Evolutionary conservation across 2,888 invertebrate species (phyloP).

Genomic region (Baccha elongata): DNA sequence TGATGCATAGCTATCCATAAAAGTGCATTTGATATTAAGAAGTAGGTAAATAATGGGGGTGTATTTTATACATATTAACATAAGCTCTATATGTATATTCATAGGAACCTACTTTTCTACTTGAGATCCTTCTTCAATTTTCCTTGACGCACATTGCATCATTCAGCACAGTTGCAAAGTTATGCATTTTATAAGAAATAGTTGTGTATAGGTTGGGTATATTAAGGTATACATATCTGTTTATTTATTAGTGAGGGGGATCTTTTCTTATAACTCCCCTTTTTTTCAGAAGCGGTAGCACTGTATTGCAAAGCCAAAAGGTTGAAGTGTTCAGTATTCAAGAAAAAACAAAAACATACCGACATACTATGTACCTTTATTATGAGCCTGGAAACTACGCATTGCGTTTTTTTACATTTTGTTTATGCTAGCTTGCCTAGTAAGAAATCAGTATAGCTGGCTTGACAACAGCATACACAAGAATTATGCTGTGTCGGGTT

Average conservation of each 20-base stretch:
- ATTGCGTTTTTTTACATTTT: conserved; percentile 46
- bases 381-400: conserved; percentile 56
- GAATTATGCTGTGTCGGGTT: conserved; percentile 59
- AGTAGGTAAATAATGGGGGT: not conserved
- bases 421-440: conserved; percentile 19
- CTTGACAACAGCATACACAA: conserved; percentile 64
- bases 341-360: conserved; percentile 35
- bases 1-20: conserved; percentile 31
- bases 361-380: not conserved
- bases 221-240: conserved; percentile 1
- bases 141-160: conserved; percentile 62
- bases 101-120: conserved; percentile 67
- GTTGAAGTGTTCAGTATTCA: conserved; percentile 60
- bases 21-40: conserved; percentile 57
- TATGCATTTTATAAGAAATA: too few relatives aligned
- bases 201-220: too few relatives aligned
- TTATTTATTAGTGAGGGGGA: conserved; percentile 45
- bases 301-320: conserved; percentile 63
- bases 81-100: conserved; percentile 66
- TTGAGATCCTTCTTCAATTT: conserved; percentile 40
- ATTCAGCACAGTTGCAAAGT: conserved; percentile 31
- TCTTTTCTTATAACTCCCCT: conserved; percentile 28
- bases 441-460: conserved; percentile 10
- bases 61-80: conserved; percentile 48
- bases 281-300: conserved; percentile 25